Evolutionary conservation across 1,140 invertebrate species (phyloP).

Genomic region (Kradibia gibbosae): DNA sequence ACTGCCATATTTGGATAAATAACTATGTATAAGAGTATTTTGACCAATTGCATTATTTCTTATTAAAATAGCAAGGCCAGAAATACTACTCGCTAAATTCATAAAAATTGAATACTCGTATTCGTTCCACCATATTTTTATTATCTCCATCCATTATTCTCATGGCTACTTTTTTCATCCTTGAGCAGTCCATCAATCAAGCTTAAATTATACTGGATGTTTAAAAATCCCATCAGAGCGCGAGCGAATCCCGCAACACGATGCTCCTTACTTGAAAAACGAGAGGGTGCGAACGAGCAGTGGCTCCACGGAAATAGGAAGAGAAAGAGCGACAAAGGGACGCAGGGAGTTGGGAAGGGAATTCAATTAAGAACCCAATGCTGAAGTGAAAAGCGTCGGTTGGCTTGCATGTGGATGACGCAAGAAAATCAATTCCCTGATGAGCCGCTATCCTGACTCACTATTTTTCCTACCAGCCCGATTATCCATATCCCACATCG

Average conservation of each 20-base stretch:
- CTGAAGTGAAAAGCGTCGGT: slow-evolving; percentile 41
- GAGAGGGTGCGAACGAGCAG: slow-evolving; percentile 32
- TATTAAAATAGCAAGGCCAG: background rate
- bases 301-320: slow-evolving; percentile 18
- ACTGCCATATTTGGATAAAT: slow-evolving; percentile 3
- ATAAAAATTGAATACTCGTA: slow-evolving; percentile 20
- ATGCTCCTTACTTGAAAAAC: slow-evolving; percentile 37
- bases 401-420: slow-evolving; percentile 35
- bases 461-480: background rate
- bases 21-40: background rate
- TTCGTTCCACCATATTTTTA: background rate
- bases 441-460: slow-evolving; percentile 5
- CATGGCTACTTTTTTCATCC: background rate
- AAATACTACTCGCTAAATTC: background rate
- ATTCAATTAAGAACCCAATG: slow-evolving; percentile 47
- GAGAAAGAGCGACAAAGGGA: background rate
- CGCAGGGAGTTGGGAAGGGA: background rate
- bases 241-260: slow-evolving; percentile 30
- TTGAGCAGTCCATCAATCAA: slow-evolving; percentile 38
- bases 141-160: background rate
- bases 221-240: slow-evolving; percentile 43
- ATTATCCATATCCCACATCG: background rate
- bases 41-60: slow-evolving; percentile 15
- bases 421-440: slow-evolving; percentile 46
- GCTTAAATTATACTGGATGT: slow-evolving; percentile 36